Percentiles rank a stretch among this genome's conserved stretches.
Evolutionary conservation across 2,113 vertebrate species (phyloP).

Genomic region (Chaetodon auriga): DNA sequence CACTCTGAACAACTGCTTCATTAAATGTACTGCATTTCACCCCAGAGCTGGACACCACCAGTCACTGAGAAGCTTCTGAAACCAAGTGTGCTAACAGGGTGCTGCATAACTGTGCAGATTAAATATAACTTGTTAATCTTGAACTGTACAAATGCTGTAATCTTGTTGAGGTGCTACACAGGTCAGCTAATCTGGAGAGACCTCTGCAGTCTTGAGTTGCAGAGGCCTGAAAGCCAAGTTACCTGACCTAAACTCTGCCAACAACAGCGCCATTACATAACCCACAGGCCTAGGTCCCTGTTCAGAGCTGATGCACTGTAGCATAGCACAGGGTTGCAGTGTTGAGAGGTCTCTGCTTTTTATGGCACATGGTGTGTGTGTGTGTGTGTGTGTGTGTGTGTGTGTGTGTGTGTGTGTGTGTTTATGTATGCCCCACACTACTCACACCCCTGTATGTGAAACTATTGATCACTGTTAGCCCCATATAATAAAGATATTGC

Average conservation of each 20-base stretch:
- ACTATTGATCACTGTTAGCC: background rate
- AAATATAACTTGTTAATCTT: constrained; percentile 74
- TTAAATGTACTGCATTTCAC: constrained; percentile 8
- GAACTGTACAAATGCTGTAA: constrained; percentile 53
- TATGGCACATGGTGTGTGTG: constrained; percentile 44
- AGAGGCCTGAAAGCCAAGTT: constrained; percentile 49
- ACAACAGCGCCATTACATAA: constrained; percentile 69
- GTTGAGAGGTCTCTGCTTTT: constrained; percentile 63
- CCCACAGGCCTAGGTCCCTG: constrained; percentile 28
- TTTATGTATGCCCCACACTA: constrained; percentile 23
- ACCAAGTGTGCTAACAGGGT: constrained; percentile 6
- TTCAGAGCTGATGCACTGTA: constrained; percentile 41
- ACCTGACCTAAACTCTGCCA: constrained; percentile 63
- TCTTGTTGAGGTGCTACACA: constrained; percentile 54
- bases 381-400: background rate
- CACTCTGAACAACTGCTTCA: background rate
- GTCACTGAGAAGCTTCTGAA: constrained; percentile 14
- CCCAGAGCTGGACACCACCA: background rate
- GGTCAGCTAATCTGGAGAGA: constrained; percentile 66
- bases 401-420: constrained; percentile 1
- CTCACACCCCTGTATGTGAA: constrained; percentile 5
- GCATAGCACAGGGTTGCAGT: constrained; percentile 21
- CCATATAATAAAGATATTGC: background rate
- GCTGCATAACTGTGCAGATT: constrained; percentile 53
- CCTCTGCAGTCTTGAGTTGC: constrained; percentile 49